Conservation (phyloP, 2,888 invertebrate species). For the Panzeria rudis region DNA sequence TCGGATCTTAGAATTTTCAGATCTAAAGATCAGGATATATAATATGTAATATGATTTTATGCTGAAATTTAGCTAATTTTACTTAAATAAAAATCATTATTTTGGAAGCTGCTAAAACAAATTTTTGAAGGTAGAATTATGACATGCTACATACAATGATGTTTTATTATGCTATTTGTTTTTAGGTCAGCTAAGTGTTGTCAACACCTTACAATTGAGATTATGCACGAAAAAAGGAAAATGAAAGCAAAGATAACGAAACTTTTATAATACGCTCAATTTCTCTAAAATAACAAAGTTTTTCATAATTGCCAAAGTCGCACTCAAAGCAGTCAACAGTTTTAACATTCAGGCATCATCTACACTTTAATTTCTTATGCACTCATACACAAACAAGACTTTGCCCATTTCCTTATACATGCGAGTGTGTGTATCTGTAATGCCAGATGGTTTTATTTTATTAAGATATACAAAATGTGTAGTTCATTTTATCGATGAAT, state of each 20-base stretch:
- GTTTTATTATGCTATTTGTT: conserved; percentile 1
- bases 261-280: conserved; percentile 68
- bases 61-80: too few relatives aligned
- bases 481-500: too few relatives aligned
- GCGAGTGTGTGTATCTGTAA: not conserved
- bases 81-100: not conserved
- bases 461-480: too few relatives aligned
- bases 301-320: conserved; percentile 68
- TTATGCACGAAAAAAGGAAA: conserved; percentile 16
- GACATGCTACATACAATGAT: not conserved
- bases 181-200: conserved; percentile 55
- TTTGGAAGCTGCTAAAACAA: not conserved
- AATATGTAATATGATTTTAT: too few relatives aligned
- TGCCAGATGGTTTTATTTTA: not conserved
- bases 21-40: too few relatives aligned
- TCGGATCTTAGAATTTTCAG: too few relatives aligned
- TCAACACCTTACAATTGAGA: conserved; percentile 56
- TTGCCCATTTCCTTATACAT: not conserved
- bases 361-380: not conserved
- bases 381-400: not conserved
- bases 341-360: conserved; percentile 32
- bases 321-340: conserved; percentile 57
- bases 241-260: conserved; percentile 25
- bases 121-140: not conserved
- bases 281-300: conserved; percentile 63